phyloP scores from a whole-genome alignment of 2,797 vertebrate species.

The Pangasius macronema region DNA sequence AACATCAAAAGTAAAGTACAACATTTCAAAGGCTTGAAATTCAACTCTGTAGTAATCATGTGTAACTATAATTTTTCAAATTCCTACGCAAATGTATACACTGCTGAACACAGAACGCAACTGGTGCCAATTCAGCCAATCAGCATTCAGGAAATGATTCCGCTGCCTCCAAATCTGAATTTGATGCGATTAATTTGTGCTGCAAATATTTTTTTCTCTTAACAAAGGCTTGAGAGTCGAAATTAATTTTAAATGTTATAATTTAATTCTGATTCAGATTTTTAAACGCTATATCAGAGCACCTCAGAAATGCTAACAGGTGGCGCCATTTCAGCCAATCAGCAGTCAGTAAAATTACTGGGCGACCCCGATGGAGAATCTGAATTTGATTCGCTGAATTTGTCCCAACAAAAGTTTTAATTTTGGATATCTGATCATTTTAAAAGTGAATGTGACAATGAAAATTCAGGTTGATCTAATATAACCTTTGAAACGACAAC shows the following conservation, averaged over 20 bases:
- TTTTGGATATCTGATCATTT: background rate
- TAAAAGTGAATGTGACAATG: background rate
- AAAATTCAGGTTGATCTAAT: background rate
- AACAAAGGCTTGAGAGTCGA: background rate
- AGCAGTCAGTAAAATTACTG: background rate
- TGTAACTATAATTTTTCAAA: background rate
- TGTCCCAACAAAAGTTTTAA: background rate
- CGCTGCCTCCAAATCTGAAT: background rate
- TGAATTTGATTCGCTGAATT: background rate
- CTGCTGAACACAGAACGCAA: background rate
- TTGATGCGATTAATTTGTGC: background rate
- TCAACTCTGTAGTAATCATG: background rate
- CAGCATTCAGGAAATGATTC: background rate
- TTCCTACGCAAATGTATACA: background rate
- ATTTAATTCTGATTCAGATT: conserved; percentile 1
- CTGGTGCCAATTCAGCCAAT: background rate
- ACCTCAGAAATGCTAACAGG: background rate
- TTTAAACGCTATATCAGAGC: background rate
- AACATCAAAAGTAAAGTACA: background rate
- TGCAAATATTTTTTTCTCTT: background rate
- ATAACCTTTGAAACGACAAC: background rate
- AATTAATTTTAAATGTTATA: background rate
- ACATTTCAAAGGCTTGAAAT: background rate
- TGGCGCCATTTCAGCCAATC: background rate
- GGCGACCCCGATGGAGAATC: background rate